Conservation (phyloP, 2,113 vertebrate genomes). For the Mus spicilegus region DNA sequence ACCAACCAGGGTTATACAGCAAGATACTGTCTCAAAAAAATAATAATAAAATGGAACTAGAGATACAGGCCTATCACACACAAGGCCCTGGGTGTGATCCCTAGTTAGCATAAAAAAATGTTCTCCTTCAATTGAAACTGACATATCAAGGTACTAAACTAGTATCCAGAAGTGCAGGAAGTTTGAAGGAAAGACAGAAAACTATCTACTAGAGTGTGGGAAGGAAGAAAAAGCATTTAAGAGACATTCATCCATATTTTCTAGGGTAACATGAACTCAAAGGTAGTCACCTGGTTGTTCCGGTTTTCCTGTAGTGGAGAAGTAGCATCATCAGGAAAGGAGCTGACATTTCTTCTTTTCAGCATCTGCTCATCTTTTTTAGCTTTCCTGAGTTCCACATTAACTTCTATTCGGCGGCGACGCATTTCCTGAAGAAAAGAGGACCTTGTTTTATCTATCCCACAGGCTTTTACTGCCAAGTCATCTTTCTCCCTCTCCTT, state of each 20-base stretch:
- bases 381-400: slow-evolving; percentile 94
- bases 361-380: slow-evolving; percentile 96
- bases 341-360: slow-evolving; percentile 93
- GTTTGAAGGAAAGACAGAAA: not conserved
- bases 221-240: not conserved
- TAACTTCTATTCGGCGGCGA: slow-evolving; percentile 92
- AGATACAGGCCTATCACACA: not conserved
- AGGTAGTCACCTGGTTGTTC: slow-evolving; percentile 88
- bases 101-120: not conserved
- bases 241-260: not conserved
- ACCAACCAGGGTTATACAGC: not conserved
- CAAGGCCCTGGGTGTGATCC: not conserved
- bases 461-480: not conserved
- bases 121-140: not conserved
- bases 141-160: not conserved
- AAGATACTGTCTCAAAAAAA: not conserved
- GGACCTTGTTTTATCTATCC: slow-evolving; percentile 57
- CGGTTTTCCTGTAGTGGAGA: slow-evolving; percentile 97
- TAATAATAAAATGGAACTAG: not conserved
- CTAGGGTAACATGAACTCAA: not conserved
- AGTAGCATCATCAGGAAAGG: slow-evolving; percentile 91
- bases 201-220: not conserved
- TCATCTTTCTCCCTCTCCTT: not conserved
- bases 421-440: slow-evolving; percentile 90
- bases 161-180: not conserved